Conservation (phyloP, 37 sponge, comb jelly and placozoan genomes). For the Aplysina aerophoba region DNA sequence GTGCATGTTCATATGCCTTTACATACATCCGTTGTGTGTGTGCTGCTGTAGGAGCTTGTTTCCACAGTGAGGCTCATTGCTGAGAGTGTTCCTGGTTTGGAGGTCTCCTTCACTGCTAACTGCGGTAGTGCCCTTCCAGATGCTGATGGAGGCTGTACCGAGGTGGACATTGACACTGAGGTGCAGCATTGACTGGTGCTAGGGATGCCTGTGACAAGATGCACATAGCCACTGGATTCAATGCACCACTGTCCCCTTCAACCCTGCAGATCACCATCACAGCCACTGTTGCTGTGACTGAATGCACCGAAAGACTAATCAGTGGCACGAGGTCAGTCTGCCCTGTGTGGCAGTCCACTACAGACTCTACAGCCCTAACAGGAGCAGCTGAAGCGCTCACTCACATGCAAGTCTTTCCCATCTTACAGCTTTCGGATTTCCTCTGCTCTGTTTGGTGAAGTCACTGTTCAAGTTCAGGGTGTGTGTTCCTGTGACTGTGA, state of each 20-base stretch:
- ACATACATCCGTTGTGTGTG: too few species aligned
- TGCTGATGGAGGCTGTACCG: slow-evolving; percentile 1
- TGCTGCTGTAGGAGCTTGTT: background rate
- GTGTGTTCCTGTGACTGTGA: slow-evolving; percentile 21
- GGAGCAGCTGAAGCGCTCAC: too few species aligned
- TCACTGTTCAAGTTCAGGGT: slow-evolving; percentile 2
- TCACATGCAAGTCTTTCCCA: background rate
- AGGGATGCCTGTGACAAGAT: background rate
- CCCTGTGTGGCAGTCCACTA: too few species aligned
- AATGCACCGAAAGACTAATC: slow-evolving; percentile 21
- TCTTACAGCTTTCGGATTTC: background rate
- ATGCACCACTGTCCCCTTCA: too few species aligned
- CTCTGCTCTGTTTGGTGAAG: slow-evolving; percentile 5
- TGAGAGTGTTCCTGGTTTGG: slow-evolving; percentile 22
- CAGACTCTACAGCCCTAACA: too few species aligned
- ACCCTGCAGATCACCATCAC: background rate
- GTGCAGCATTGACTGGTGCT: background rate
- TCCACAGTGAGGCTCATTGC: slow-evolving; percentile 16
- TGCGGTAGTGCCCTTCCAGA: background rate
- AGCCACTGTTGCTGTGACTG: background rate
- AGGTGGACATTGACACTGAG: background rate
- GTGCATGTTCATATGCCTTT: too few species aligned
- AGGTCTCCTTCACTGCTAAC: background rate
- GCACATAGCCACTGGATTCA: too few species aligned
- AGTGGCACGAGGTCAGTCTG: slow-evolving; percentile 4